These are phyloP conservation scores for Calliphora vicina DNA, from an alignment of 1,140 invertebrate genomes.

Conservation along the genomic window DNA sequence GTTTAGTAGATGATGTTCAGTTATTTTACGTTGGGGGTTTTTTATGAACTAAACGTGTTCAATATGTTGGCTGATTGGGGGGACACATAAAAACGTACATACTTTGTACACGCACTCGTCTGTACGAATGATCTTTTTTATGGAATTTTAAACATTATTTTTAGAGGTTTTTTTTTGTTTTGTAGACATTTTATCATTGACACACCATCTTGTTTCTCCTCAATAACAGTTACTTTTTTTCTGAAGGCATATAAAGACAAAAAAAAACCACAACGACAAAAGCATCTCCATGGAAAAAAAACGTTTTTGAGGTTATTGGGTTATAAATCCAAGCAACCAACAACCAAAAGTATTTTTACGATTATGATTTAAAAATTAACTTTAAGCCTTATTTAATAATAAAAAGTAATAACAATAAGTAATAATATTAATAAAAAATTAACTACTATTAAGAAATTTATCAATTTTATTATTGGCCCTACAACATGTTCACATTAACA, in stretches of 20 bases:
- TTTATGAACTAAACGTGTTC: constrained; percentile 1
- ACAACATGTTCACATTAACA: background rate
- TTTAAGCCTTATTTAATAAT: background rate
- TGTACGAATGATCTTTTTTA: background rate
- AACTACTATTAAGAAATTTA: background rate
- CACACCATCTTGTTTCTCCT: background rate
- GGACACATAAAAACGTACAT: background rate
- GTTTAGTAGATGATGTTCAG: background rate
- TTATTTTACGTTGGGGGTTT: background rate
- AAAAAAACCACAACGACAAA: too few species aligned
- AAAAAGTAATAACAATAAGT: background rate
- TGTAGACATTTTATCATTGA: background rate
- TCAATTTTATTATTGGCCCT: background rate
- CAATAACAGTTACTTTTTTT: background rate
- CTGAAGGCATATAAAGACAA: too few species aligned
- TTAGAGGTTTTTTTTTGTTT: too few species aligned
- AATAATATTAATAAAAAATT: background rate
- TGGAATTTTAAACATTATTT: background rate
- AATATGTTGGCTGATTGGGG: background rate
- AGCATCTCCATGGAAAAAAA: background rate
- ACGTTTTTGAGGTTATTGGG: background rate
- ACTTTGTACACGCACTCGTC: background rate
- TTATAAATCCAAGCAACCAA: background rate
- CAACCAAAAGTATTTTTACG: background rate
- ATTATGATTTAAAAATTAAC: background rate